Percentiles rank a stretch among this genome's conserved stretches.
Evolutionary conservation across 1,140 invertebrate genomes (phyloP).

Genomic region (Coptotermes formosanus): DNA sequence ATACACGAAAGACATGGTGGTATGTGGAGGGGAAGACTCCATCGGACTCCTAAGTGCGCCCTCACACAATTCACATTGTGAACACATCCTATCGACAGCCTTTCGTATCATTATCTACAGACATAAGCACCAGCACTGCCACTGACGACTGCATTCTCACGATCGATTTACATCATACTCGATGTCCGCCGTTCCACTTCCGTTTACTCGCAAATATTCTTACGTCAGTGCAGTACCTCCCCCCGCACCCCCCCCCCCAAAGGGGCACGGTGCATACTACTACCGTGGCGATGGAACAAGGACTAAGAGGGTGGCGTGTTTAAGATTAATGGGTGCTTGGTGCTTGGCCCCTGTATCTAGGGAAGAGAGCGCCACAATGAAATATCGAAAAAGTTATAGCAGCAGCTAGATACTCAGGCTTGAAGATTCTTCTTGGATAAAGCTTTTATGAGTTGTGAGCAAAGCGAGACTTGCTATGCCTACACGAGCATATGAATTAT

Average conservation of each 20-base stretch:
- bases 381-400: constrained; percentile 33
- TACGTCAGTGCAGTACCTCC: no score
- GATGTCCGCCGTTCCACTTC: not conserved
- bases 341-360: not conserved
- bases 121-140: no score
- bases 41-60: no score
- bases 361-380: constrained; percentile 28
- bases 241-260: not conserved
- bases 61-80: no score
- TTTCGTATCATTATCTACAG: no score
- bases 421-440: constrained; percentile 30
- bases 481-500: not conserved
- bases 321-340: constrained; percentile 28
- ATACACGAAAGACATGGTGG: no score
- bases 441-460: constrained; percentile 33
- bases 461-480: not conserved
- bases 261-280: not conserved
- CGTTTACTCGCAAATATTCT: not conserved
- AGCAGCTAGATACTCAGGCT: not conserved
- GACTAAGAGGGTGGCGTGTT: not conserved
- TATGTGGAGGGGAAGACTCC: no score
- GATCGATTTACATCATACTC: no score
- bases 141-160: no score
- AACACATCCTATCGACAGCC: no score
- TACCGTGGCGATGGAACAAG: not conserved